Evolutionary conservation across 2,888 invertebrate genomes (phyloP).

Genomic region (Cheilosia scutellata): DNA sequence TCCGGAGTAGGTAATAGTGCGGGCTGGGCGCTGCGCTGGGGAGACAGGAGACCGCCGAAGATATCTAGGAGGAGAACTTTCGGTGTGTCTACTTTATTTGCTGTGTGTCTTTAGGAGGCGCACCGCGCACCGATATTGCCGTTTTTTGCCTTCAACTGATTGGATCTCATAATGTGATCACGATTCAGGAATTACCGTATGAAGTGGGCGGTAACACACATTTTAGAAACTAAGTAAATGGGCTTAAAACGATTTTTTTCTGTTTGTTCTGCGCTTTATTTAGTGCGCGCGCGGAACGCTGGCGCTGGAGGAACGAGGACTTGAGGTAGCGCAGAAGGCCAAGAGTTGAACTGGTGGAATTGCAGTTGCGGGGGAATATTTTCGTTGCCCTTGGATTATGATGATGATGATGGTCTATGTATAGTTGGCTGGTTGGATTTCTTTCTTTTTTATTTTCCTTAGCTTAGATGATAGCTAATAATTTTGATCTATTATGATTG

Average conservation of each 20-base stretch:
- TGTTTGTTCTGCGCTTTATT: conserved; percentile 65
- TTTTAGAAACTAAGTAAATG: conserved; percentile 76
- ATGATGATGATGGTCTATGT: conserved; percentile 41
- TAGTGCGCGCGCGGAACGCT: conserved; percentile 36
- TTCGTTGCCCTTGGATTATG: conserved; percentile 67
- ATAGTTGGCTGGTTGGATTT: conserved; percentile 20
- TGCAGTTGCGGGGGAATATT: conserved; percentile 44
- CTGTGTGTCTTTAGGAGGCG: conserved; percentile 52
- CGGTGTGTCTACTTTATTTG: conserved; percentile 36
- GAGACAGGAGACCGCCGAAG: background rate
- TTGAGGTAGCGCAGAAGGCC: conserved; percentile 68
- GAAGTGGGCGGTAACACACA: conserved; percentile 82
- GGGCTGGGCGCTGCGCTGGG: background rate
- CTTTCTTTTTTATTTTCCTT: conserved; percentile 2
- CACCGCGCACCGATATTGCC: conserved; percentile 72
- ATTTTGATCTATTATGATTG: conserved; percentile 69
- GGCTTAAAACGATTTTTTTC: conserved; percentile 70
- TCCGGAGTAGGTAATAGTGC: conserved; percentile 52
- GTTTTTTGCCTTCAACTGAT: conserved; percentile 77
- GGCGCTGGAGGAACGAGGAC: conserved; percentile 32
- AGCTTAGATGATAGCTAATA: conserved; percentile 55
- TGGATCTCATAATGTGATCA: conserved; percentile 83
- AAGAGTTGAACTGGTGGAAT: conserved; percentile 63
- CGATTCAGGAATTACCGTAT: conserved; percentile 84
- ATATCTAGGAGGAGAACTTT: conserved; percentile 39